A percentile compares a stretch with the other conserved stretches of the same genome.
These are phyloP conservation scores for Nothocercus julius DNA, from an alignment of 2,113 vertebrate species.

Conservation along the genomic window DNA sequence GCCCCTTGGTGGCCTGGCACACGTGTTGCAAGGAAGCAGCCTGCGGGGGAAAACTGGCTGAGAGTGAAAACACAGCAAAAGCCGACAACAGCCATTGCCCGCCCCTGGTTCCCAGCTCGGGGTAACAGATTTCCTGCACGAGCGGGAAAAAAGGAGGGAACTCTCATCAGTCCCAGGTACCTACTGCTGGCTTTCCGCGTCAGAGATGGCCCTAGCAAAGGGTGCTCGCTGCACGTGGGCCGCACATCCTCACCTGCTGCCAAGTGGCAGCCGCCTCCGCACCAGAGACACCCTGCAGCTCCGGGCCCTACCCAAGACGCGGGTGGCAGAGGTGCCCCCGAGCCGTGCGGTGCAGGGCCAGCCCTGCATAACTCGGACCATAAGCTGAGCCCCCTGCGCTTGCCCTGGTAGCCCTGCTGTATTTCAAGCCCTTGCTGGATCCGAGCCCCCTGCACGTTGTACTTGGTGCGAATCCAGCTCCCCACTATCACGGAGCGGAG, in stretches of 20 bases:
- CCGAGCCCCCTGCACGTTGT: background rate
- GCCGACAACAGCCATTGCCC: background rate
- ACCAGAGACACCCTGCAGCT: background rate
- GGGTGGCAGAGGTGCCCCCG: no score
- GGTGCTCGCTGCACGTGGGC: no score
- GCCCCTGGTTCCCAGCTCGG: fast-evolving
- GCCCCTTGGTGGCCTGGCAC: background rate
- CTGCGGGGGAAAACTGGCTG: no score
- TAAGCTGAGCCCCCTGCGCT: fast-evolving
- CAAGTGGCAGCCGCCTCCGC: no score
- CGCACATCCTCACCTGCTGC: no score
- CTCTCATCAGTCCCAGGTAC: background rate
- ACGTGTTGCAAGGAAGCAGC: background rate
- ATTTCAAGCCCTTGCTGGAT: background rate
- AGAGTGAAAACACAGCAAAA: background rate
- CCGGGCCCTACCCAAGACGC: no score
- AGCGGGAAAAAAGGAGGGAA: background rate
- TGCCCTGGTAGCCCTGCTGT: background rate
- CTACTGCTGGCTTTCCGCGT: background rate
- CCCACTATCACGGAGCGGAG: background rate
- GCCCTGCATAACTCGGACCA: no score
- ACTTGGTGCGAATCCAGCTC: background rate
- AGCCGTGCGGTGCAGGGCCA: background rate
- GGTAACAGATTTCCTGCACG: fast-evolving
- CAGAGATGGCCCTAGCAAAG: no score